These are phyloP conservation scores for Xyliphius kryptos DNA, from an alignment of 2,113 vertebrate genomes.

Conservation along the genomic window DNA sequence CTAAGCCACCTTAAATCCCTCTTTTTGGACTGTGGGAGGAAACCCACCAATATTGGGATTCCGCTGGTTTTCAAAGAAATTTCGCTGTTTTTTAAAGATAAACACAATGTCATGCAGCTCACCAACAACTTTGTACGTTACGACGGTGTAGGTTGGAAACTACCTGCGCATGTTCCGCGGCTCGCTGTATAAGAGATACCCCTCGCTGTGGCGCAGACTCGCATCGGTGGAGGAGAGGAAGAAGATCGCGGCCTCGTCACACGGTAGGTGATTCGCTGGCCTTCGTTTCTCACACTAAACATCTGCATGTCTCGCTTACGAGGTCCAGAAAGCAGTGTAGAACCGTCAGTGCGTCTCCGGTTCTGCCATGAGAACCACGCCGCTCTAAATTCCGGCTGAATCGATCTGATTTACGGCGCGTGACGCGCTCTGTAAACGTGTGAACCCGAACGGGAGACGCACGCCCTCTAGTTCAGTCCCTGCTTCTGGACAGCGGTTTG, in stretches of 20 bases:
- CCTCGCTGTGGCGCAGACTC: conserved; percentile 90
- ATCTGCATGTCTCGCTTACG: not conserved
- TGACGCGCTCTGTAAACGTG: no score
- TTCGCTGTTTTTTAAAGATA: no score
- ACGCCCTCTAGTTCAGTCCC: not conserved
- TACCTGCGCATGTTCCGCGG: conserved; percentile 98
- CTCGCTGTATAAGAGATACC: conserved; percentile 94
- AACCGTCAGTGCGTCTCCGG: not conserved
- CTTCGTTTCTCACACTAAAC: not conserved
- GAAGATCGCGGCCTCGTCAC: conserved; percentile 97
- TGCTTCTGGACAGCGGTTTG: conserved; percentile 43
- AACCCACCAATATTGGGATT: no score
- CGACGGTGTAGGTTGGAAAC: conserved; percentile 81
- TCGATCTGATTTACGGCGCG: no score
- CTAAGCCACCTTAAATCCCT: no score
- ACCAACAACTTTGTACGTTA: no score
- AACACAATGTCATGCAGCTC: no score
- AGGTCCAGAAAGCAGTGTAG: conserved; percentile 20
- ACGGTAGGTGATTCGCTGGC: conserved; percentile 68
- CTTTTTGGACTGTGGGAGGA: no score
- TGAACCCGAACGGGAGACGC: no score
- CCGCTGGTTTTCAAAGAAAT: no score
- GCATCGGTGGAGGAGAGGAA: conserved; percentile 97
- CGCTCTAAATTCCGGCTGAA: no score
- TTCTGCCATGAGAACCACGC: no score